Evolutionary conservation across 1,140 invertebrate genomes (phyloP), one percentile per base, ranked within the genome.

Genomic region (Drosophila lini): DNA sequence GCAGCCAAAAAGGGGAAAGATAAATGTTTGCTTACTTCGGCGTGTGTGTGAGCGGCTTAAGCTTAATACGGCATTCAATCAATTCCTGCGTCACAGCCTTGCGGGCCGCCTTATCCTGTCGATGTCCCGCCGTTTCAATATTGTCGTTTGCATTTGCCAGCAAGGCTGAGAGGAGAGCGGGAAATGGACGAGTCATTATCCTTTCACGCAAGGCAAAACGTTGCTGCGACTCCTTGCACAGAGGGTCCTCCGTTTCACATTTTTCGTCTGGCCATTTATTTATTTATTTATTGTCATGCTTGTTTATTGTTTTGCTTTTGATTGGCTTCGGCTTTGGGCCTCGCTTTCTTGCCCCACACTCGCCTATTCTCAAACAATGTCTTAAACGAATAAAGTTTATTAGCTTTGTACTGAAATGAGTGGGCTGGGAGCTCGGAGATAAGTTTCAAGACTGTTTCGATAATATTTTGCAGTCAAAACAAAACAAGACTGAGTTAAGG

Each of bases 221-320:
- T 31, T 67, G 44, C 28, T 41, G 36, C 22, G 38, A 47, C 40
- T 19, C 38, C 41, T 56, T 42, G 13, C 22, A 9, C 11, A 28
- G n/a, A 41, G 19, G 34, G n/a, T 52, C 42, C 50, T 50, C 68
- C 58, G 50, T 50, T 52, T 67, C 63, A 41, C 65, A 42, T 62
- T 74, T 67, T 74, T 77, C 64, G 68, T 60, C 55, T 63, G 75
- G 63, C 47, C 60, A 85, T 84, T 84, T 84, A 84, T 84, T 79
- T 82, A 81, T 86, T 81, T 81, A 82, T 82, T 83, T 88, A 83
- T 83, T 88, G 83, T 88, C 83, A 88, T 88, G 80, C 71, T 80
- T 88, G 83, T 88, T 88, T 88, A 88, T 88, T 88, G 83, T 88
- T 82, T 88, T 71, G 73, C 63, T 62, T 83, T 78, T 88, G 83